phyloP scores from a whole-genome alignment of 2,113 vertebrate genomes.

The Gymnarchus niloticus region DNA sequence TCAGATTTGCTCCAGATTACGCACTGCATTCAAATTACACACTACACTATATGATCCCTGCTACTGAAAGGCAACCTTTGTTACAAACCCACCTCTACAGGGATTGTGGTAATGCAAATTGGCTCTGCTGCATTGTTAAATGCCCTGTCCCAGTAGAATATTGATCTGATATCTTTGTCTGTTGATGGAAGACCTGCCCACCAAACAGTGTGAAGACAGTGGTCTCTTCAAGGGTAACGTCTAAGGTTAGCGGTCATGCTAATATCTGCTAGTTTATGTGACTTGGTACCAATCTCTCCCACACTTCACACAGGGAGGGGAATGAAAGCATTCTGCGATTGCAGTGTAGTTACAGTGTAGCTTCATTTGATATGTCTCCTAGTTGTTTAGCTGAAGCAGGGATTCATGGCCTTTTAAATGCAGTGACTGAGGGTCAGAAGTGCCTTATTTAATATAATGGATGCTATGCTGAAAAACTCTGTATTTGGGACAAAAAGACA shows the following conservation, averaged over 20 bases:
- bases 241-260: not conserved
- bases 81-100: not conserved
- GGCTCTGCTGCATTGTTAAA: not conserved
- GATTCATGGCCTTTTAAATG: not conserved
- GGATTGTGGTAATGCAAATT: not conserved
- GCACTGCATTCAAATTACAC: not conserved
- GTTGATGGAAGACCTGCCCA: not conserved
- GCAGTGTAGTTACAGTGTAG: too few relatives aligned
- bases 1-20: not conserved
- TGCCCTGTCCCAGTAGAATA: not conserved
- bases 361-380: too few relatives aligned
- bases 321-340: not conserved
- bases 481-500: not conserved
- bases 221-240: not conserved
- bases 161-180: constrained; percentile 4
- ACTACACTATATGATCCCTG: not conserved
- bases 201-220: not conserved
- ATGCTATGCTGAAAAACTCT: not conserved
- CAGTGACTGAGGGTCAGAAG: not conserved
- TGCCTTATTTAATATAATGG: not conserved
- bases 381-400: too few relatives aligned
- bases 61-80: not conserved
- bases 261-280: not conserved
- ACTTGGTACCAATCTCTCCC: not conserved
- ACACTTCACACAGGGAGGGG: not conserved